Evolutionary conservation across 2,888 invertebrate genomes (phyloP).

Genomic region (Drosophila mercatorum): DNA sequence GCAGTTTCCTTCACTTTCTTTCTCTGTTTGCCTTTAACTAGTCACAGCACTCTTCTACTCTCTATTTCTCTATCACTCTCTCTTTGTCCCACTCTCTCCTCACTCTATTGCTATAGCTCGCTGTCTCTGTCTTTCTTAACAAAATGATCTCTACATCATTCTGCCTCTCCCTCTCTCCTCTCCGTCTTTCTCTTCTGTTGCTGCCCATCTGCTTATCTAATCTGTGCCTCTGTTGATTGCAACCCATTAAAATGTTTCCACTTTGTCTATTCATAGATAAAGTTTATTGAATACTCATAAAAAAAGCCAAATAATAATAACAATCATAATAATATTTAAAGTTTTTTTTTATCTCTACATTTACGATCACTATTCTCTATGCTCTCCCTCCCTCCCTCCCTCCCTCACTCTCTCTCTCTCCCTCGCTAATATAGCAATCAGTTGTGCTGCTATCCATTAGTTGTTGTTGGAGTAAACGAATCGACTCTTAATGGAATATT

Average conservation of each 20-base stretch:
- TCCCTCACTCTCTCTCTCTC: neutral
- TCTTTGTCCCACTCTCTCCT: neutral
- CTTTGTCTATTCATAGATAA: neutral
- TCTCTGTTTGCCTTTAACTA: no score
- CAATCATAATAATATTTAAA: conserved; percentile 5
- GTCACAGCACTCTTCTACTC: neutral
- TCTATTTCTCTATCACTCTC: neutral
- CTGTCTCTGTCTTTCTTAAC: no score
- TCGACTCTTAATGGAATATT: conserved; percentile 29
- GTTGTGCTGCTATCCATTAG: conserved; percentile 24
- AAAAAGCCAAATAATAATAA: neutral
- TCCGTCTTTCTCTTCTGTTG: neutral
- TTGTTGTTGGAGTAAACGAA: conserved; percentile 17
- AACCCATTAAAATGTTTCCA: neutral
- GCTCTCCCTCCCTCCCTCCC: neutral
- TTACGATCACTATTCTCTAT: no score
- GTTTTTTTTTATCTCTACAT: neutral
- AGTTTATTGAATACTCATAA: neutral
- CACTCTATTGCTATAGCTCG: no score
- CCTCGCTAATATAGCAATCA: conserved; percentile 31
- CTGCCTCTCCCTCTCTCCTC: no score
- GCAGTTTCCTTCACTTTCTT: no score
- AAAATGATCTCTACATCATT: no score
- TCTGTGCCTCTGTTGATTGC: neutral
- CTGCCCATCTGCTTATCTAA: neutral